A percentile compares a stretch with the other conserved stretches of the same genome.
Evolutionary conservation across 2,888 invertebrate species (phyloP).

Genomic region (Apotomis capreana): DNA sequence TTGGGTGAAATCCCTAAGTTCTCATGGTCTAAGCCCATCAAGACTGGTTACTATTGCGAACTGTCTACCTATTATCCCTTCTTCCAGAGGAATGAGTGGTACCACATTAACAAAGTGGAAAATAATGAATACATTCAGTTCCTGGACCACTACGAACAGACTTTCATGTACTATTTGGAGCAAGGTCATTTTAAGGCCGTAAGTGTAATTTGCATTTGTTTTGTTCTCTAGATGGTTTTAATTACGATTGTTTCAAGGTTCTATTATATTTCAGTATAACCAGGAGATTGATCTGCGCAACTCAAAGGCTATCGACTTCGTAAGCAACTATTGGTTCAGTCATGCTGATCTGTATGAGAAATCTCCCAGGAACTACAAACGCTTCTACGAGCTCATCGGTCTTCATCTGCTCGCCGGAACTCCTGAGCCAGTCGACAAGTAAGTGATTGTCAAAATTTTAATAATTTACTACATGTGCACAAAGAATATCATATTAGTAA

Average conservation of each 20-base stretch:
- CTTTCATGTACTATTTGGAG: constrained; percentile 76
- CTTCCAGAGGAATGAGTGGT: constrained; percentile 84
- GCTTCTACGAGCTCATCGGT: constrained; percentile 84
- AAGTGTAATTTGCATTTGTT: constrained; percentile 60
- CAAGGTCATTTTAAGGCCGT: constrained; percentile 85
- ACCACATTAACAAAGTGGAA: constrained; percentile 80
- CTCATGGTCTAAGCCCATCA: constrained; percentile 82
- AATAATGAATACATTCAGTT: constrained; percentile 76
- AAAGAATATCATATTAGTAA: no score
- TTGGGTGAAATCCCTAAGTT: constrained; percentile 84
- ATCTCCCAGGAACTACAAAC: constrained; percentile 64
- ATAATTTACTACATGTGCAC: no score
- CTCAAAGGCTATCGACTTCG: constrained; percentile 78
- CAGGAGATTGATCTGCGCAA: constrained; percentile 65
- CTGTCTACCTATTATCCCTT: constrained; percentile 69
- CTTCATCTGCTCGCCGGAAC: constrained; percentile 70
- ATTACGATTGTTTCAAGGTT: constrained; percentile 44
- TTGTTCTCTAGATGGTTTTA: background rate
- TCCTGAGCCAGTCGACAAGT: constrained; percentile 60
- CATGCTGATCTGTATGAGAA: constrained; percentile 77
- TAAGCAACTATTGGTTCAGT: constrained; percentile 83
- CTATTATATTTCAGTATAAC: constrained; percentile 56
- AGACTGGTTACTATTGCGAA: constrained; percentile 64
- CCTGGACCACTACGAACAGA: constrained; percentile 84
- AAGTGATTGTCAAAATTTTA: constrained; percentile 43